Evolutionary conservation across 2,113 vertebrate species (phyloP).

Genomic region (Ameiurus melas): DNA sequence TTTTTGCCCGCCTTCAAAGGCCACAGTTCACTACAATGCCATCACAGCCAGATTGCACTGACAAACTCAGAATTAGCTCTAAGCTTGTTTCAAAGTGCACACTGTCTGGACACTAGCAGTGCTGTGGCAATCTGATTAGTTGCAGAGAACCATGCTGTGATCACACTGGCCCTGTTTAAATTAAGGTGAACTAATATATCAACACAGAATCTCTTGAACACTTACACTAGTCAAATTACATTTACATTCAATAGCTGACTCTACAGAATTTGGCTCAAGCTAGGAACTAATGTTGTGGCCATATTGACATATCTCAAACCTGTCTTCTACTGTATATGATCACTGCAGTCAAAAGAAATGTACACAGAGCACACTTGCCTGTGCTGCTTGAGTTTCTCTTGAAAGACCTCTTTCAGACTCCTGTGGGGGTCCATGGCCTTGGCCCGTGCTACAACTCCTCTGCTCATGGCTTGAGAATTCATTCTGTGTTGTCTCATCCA

Average conservation of each 20-base stretch:
- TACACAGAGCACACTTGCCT: slow-evolving; percentile 69
- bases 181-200: neutral
- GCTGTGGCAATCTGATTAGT: neutral
- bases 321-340: neutral
- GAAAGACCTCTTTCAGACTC: slow-evolving; percentile 82
- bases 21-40: neutral
- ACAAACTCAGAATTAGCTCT: neutral
- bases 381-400: slow-evolving; percentile 80
- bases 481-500: slow-evolving; percentile 81
- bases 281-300: neutral
- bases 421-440: slow-evolving; percentile 87
- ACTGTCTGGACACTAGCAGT: neutral
- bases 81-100: neutral
- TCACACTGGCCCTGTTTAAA: neutral
- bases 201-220: neutral
- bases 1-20: neutral
- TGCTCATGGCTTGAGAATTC: slow-evolving; percentile 79
- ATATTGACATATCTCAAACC: neutral
- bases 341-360: neutral
- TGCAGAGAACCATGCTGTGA: neutral
- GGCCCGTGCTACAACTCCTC: slow-evolving; percentile 78
- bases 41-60: neutral
- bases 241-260: neutral
- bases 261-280: neutral
- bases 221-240: neutral